Evolutionary conservation across 1,140 invertebrate genomes (phyloP).

Genomic region (Bombus ignitus): DNA sequence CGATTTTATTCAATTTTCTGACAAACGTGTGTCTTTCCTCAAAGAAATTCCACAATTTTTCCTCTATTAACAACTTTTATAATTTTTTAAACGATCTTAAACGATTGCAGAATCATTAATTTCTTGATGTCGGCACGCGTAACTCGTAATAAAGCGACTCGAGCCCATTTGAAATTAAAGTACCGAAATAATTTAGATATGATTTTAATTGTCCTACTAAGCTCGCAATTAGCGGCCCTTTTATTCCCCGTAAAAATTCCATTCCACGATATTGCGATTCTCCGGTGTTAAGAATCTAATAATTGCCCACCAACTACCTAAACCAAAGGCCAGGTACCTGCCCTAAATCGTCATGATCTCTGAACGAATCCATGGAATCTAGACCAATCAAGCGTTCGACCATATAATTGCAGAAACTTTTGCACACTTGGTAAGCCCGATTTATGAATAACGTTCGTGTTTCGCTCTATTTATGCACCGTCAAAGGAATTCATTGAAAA

Average conservation of each 20-base stretch:
- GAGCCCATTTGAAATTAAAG: no score
- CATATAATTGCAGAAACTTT: background rate
- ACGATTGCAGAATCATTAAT: no score
- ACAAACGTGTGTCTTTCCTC: no score
- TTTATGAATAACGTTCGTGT: background rate
- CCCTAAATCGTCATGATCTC: no score
- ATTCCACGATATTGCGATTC: background rate
- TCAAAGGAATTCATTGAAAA: background rate
- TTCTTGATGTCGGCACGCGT: no score
- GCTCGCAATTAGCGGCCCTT: background rate
- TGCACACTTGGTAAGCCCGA: background rate
- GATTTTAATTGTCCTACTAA: background rate
- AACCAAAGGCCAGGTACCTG: no score
- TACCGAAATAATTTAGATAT: background rate
- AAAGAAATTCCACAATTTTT: no score
- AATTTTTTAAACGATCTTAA: no score
- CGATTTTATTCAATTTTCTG: no score
- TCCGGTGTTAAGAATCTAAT: background rate
- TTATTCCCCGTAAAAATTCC: background rate
- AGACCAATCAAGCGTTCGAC: background rate
- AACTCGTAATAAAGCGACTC: no score
- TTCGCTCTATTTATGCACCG: background rate
- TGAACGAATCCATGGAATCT: background rate
- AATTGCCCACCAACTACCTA: background rate
- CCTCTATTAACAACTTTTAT: no score